A percentile compares a stretch with the other conserved stretches of the same genome.
Conservation (phyloP, 2,888 invertebrate genomes). For the Caprella mutica region DNA sequence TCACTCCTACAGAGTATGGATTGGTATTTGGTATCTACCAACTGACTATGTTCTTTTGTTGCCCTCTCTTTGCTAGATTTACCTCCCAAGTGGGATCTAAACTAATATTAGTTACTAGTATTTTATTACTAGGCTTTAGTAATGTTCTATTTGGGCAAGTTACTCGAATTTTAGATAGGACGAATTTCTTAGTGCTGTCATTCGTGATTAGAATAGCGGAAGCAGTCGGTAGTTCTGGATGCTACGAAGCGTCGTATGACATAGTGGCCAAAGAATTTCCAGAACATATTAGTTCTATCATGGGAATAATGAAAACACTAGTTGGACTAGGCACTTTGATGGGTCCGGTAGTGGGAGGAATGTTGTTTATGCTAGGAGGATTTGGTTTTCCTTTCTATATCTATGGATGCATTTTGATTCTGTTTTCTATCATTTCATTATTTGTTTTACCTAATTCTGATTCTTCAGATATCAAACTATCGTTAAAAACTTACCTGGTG, state of each 20-base stretch:
- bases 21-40: slow-evolving; percentile 79
- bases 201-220: slow-evolving; percentile 44
- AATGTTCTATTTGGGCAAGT: slow-evolving; percentile 45
- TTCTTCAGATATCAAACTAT: slow-evolving; percentile 14
- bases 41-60: slow-evolving; percentile 53
- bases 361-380: slow-evolving; percentile 64
- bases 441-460: slow-evolving; percentile 47
- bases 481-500: slow-evolving; percentile 41
- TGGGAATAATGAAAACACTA: slow-evolving; percentile 73
- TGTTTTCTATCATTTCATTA: slow-evolving; percentile 62
- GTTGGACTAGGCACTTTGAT: slow-evolving; percentile 77
- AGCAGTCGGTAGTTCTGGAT: slow-evolving; percentile 42
- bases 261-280: slow-evolving; percentile 47
- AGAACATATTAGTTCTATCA: slow-evolving; percentile 68
- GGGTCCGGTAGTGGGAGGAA: slow-evolving; percentile 80
- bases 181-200: slow-evolving; percentile 42
- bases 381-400: slow-evolving; percentile 70
- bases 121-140: slow-evolving; percentile 43
- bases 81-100: slow-evolving; percentile 43
- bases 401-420: slow-evolving; percentile 59
- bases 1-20: slow-evolving; percentile 69
- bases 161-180: slow-evolving; percentile 37
- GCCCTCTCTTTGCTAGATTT: slow-evolving; percentile 33
- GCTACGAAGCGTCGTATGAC: slow-evolving; percentile 43
- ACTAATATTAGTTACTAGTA: slow-evolving; percentile 43